Evolutionary conservation across 2,888 invertebrate genomes (phyloP).

Genomic region (Limenitis camilla): DNA sequence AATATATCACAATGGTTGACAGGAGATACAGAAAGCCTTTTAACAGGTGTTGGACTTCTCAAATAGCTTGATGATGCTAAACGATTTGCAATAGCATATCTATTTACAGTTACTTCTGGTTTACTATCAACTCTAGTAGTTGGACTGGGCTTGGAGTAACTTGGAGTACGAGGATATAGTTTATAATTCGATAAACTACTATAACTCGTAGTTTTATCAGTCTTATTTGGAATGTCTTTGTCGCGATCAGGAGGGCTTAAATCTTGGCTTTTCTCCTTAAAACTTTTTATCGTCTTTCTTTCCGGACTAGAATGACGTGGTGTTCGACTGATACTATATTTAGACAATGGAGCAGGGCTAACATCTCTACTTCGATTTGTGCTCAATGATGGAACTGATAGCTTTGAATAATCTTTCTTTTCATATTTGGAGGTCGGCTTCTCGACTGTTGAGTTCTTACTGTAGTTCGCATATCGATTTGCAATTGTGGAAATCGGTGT

Average conservation of each 20-base stretch:
- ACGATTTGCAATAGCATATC: slow-evolving; percentile 62
- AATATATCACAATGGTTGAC: slow-evolving; percentile 41
- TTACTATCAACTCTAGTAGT: slow-evolving; percentile 46
- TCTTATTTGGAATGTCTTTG: slow-evolving; percentile 73
- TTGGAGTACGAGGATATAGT: slow-evolving; percentile 67
- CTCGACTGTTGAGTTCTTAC: slow-evolving; percentile 34
- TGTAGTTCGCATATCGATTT: slow-evolving; percentile 58
- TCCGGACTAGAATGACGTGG: slow-evolving; percentile 70
- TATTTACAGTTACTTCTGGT: slow-evolving; percentile 46
- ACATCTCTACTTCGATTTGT: slow-evolving; percentile 70
- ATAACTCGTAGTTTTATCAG: slow-evolving; percentile 70
- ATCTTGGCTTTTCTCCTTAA: slow-evolving; percentile 69
- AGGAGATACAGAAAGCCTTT: slow-evolving; percentile 56
- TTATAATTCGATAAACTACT: slow-evolving; percentile 68
- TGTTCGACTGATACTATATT: slow-evolving; percentile 56
- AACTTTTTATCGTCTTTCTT: slow-evolving; percentile 50
- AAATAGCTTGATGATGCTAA: slow-evolving; percentile 58
- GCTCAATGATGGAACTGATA: slow-evolving; percentile 45
- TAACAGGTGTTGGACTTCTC: slow-evolving; percentile 55
- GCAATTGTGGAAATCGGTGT: slow-evolving; percentile 59
- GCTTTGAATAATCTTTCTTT: slow-evolving; percentile 69
- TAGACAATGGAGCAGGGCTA: slow-evolving; percentile 68
- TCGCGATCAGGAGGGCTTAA: slow-evolving; percentile 72
- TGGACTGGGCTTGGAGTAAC: slow-evolving; percentile 44
- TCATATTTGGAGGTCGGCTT: slow-evolving; percentile 49